Percentiles rank a stretch among this genome's conserved stretches.
Conservation (phyloP, 2,888 invertebrate genomes). For the Orthonevra nobilis region DNA sequence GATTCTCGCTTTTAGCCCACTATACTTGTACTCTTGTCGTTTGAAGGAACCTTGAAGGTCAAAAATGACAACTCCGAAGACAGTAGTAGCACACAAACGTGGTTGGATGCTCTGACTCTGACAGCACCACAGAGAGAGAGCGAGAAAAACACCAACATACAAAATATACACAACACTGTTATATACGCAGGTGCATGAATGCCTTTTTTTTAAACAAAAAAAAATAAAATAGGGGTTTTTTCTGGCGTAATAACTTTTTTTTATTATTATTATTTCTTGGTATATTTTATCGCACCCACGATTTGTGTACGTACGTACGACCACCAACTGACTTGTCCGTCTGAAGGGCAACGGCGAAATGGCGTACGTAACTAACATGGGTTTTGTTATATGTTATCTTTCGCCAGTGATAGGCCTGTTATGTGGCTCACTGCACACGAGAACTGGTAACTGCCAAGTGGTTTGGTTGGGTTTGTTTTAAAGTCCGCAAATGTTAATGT, state of each 20-base stretch:
- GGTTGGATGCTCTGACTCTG: no score
- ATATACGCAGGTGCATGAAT: conserved; percentile 68
- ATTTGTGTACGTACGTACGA: conserved; percentile 23
- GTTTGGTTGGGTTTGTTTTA: no score
- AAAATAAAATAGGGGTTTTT: conserved; percentile 41
- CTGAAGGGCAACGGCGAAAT: conserved; percentile 48
- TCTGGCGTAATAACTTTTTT: conserved; percentile 14
- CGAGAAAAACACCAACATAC: conserved; percentile 22
- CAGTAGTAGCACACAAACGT: conserved; percentile 47
- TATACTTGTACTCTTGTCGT: conserved; percentile 54
- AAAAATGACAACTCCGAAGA: conserved; percentile 77
- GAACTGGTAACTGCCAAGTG: conserved; percentile 25
- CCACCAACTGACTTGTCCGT: conserved; percentile 49
- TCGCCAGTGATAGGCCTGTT: conserved; percentile 15
- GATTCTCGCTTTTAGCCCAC: conserved; percentile 73
- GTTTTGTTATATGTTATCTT: conserved; percentile 17
- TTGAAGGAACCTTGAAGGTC: conserved; percentile 80
- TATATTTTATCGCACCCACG: conserved; percentile 1
- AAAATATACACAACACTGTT: conserved; percentile 48
- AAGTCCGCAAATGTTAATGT: not conserved
- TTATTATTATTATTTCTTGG: conserved; percentile 9
- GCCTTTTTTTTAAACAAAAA: no score
- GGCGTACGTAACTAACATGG: conserved; percentile 34
- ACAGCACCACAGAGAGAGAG: conserved; percentile 40
- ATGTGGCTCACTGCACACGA: no score